phyloP scores from a whole-genome alignment of 2,888 invertebrate genomes.

The Dynastes hyllus region DNA sequence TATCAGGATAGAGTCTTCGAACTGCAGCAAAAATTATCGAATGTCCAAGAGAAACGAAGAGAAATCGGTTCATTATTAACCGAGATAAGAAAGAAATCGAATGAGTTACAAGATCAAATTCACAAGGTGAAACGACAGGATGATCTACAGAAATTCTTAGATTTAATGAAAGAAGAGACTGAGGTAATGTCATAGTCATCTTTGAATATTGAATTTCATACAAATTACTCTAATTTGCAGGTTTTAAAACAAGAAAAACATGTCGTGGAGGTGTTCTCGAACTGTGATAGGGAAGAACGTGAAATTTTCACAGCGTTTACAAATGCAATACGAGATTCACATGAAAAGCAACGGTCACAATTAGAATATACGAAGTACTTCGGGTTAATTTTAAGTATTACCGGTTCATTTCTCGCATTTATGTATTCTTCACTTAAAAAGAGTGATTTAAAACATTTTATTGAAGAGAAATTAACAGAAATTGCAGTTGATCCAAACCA shows the following conservation, averaged over 20 bases:
- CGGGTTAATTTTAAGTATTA: constrained; percentile 69
- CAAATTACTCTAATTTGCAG: constrained; percentile 63
- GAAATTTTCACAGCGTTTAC: constrained; percentile 83
- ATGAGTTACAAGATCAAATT: constrained; percentile 83
- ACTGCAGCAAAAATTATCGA: constrained; percentile 79
- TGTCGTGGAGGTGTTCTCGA: constrained; percentile 76
- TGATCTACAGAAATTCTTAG: constrained; percentile 78
- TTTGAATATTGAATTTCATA: no score
- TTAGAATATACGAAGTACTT: constrained; percentile 90
- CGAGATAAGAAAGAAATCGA: constrained; percentile 77
- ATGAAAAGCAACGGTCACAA: constrained; percentile 87
- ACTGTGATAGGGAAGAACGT: constrained; percentile 83
- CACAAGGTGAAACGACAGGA: constrained; percentile 86
- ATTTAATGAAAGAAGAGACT: constrained; percentile 81
- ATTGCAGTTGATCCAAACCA: background rate
- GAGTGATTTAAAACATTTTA: constrained; percentile 66
- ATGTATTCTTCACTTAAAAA: constrained; percentile 65
- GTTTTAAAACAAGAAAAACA: constrained; percentile 78
- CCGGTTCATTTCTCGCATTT: constrained; percentile 68
- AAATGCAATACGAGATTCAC: constrained; percentile 84
- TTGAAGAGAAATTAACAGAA: constrained; percentile 58
- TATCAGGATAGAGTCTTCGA: constrained; percentile 83
- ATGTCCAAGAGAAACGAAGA: constrained; percentile 79
- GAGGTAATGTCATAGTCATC: constrained; percentile 68
- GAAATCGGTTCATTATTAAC: constrained; percentile 77